These are phyloP conservation scores for Xyrauchen texanus DNA, from an alignment of 2,113 vertebrate species.

Conservation along the genomic window DNA sequence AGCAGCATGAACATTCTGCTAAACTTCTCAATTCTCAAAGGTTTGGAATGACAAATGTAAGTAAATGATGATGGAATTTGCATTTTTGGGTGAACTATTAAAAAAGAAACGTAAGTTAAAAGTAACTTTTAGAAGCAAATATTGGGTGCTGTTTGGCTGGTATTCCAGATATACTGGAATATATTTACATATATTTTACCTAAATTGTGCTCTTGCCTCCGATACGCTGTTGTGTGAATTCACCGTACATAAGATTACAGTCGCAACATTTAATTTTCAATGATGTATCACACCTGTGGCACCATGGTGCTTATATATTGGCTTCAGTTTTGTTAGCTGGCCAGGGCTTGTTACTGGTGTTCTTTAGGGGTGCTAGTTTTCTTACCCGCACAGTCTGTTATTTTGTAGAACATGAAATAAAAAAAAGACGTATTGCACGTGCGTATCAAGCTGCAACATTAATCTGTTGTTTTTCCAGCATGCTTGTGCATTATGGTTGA, in stretches of 20 bases:
- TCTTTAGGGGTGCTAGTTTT: conserved; percentile 9
- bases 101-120: background rate
- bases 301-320: conserved; percentile 24
- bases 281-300: conserved; percentile 8
- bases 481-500: background rate
- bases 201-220: background rate
- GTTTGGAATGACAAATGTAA: no score
- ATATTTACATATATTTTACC: background rate
- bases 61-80: no score
- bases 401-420: conserved; percentile 16
- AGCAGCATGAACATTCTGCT: no score
- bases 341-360: conserved; percentile 9
- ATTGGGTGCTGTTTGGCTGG: background rate
- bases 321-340: conserved; percentile 28
- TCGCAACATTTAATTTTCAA: background rate
- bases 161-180: background rate
- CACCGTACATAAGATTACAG: background rate
- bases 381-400: background rate
- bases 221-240: conserved; percentile 23
- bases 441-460: conserved; percentile 12
- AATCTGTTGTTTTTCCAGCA: conserved; percentile 4
- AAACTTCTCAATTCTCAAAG: no score
- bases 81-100: no score
- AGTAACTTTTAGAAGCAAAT: background rate
- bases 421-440: background rate